A percentile compares a stretch with the other conserved stretches of the same genome.
These are phyloP conservation scores for Drosophila subsilvestris DNA, from an alignment of 2,888 invertebrate species.

Conservation along the genomic window DNA sequence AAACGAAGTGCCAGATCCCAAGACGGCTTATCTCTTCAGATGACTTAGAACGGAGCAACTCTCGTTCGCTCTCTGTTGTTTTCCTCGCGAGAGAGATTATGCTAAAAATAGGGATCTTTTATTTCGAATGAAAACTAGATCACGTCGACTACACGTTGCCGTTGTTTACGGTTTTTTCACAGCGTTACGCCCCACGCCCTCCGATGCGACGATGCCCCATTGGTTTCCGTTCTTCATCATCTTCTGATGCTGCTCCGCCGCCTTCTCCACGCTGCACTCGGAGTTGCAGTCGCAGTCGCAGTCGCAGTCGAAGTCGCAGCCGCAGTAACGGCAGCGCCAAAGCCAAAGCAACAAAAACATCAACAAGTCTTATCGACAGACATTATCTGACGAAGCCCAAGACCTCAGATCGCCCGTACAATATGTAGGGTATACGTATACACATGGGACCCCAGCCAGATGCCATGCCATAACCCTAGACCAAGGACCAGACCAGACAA, in stretches of 20 bases:
- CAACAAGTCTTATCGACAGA: conserved; percentile 66
- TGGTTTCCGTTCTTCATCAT: conserved; percentile 67
- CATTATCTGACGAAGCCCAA: conserved; percentile 47
- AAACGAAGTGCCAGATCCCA: background rate
- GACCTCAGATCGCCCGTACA: conserved; percentile 24
- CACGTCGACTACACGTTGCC: conserved; percentile 75
- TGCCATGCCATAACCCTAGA: background rate
- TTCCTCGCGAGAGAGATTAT: conserved; percentile 52
- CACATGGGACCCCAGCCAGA: conserved; percentile 1
- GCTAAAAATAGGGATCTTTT: conserved; percentile 77
- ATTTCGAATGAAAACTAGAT: conserved; percentile 81
- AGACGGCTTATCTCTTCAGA: background rate
- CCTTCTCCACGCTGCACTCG: conserved; percentile 52
- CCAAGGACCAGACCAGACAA: background rate
- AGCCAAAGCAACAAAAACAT: conserved; percentile 69
- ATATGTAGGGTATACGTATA: conserved; percentile 35
- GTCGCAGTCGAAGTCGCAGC: conserved; percentile 7
- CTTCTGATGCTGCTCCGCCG: conserved; percentile 57
- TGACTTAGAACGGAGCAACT: background rate
- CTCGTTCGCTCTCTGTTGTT: conserved; percentile 21
- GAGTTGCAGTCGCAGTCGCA: background rate
- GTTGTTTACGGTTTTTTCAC: conserved; percentile 70
- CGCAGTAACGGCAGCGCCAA: conserved; percentile 35
- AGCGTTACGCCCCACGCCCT: conserved; percentile 55
- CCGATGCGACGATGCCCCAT: conserved; percentile 43